phyloP scores from a whole-genome alignment of 2,888 invertebrate genomes.

The Pterostichus madidus region DNA sequence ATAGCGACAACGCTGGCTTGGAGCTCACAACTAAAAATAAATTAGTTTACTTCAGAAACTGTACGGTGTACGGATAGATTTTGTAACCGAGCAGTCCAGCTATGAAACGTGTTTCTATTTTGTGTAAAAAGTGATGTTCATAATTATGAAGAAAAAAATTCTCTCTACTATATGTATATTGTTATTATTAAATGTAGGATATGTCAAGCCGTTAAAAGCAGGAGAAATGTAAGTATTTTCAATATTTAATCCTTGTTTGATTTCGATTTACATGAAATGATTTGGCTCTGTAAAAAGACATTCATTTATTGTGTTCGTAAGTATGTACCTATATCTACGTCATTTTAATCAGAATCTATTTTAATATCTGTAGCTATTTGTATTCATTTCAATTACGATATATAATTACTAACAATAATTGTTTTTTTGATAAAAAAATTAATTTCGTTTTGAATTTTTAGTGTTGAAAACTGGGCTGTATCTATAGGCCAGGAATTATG shows the following conservation, averaged over 20 bases:
- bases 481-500: slow-evolving; percentile 89
- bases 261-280: slow-evolving; percentile 14
- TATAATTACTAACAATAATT: neutral
- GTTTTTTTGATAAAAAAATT: slow-evolving; percentile 4
- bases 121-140: neutral
- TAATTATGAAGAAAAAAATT: slow-evolving; percentile 57
- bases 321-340: slow-evolving; percentile 7
- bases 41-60: slow-evolving; percentile 61
- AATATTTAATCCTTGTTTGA: neutral
- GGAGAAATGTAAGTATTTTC: slow-evolving; percentile 60
- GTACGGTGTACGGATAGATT: slow-evolving; percentile 48
- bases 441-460: slow-evolving; percentile 75
- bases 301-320: neutral
- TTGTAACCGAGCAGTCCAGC: slow-evolving; percentile 37
- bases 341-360: slow-evolving; percentile 14
- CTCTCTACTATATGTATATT: slow-evolving; percentile 39
- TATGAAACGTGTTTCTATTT: slow-evolving; percentile 53
- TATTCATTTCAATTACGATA: too few species aligned
- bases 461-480: slow-evolving; percentile 89
- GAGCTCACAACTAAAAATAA: slow-evolving; percentile 65
- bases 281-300: neutral
- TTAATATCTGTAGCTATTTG: neutral
- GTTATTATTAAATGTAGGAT: slow-evolving; percentile 32
- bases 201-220: slow-evolving; percentile 48
- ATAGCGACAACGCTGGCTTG: slow-evolving; percentile 56